These are phyloP conservation scores for Vidua chalybeata DNA, from an alignment of 2,113 vertebrate genomes.

Conservation along the genomic window DNA sequence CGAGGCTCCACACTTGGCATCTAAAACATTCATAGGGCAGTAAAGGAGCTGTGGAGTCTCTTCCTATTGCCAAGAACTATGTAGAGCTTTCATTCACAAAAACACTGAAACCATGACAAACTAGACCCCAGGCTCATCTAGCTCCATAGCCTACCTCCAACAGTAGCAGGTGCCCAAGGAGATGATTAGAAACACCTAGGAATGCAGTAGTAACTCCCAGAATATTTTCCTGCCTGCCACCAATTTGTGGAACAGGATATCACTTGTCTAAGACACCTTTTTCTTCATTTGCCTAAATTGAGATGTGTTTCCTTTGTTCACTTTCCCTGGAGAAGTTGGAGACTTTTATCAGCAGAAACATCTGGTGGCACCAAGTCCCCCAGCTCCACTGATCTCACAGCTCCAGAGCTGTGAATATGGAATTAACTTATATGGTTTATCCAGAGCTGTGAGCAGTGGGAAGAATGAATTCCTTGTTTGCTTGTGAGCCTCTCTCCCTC, in stretches of 20 bases:
- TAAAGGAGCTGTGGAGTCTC: not conserved
- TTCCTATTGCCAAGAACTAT: not conserved
- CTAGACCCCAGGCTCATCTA: not conserved
- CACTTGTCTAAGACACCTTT: not conserved
- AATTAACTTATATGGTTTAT: no score
- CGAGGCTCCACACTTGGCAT: not conserved
- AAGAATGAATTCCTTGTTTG: constrained; percentile 20
- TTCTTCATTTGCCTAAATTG: not conserved
- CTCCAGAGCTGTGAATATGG: not conserved
- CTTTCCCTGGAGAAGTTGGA: not conserved
- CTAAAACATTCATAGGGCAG: not conserved
- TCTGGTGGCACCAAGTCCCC: not conserved
- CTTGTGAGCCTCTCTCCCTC: not conserved
- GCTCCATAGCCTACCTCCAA: not conserved
- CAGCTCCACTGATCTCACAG: not conserved
- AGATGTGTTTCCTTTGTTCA: not conserved
- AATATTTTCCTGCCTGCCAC: not conserved
- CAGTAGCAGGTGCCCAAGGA: not conserved
- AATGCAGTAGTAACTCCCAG: not conserved
- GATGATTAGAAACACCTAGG: not conserved
- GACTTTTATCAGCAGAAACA: not conserved
- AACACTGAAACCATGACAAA: not conserved
- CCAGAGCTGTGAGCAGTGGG: not conserved
- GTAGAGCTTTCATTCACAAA: not conserved
- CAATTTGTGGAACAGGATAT: not conserved